Evolutionary conservation across 1,140 invertebrate species (phyloP), one percentile per base, ranked within the genome.

Genomic region (Caenorhabditis brenneri): DNA sequence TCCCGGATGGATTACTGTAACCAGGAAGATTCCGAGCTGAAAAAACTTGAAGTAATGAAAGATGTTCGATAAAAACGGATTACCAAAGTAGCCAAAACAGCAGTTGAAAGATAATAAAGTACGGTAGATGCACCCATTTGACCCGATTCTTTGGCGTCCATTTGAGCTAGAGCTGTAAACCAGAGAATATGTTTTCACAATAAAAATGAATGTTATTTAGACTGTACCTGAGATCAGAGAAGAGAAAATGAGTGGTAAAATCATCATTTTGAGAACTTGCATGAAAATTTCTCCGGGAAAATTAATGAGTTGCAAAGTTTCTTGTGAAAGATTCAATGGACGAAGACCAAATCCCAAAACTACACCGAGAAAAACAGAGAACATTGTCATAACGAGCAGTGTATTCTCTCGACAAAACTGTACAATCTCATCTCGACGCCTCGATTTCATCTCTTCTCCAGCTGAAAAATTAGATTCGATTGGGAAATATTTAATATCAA

Each of bases 101-200:
- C 92, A 0, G 92, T 92, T 0, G 83, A 86, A 48, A 92, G 90
- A 87, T 92, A 92, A 86, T 92, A 92, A 15, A 91, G 49, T 9
- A 92, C 87, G 3, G 92, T 91, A 48, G 90, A 87, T 16, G 89
- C 53, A 9, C 92, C 92, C 89, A 92, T 92, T 74, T 89, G 89
- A 9, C 92, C 88, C 6, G 85, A 84, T 81, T 87, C 85, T 39
- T 84, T 87, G 7, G 86, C 86, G 51, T 87, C 86, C 86, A 87
- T 84, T 82, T 87, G 86, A 82, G 86, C 85, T 49, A 88, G 79
- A 36, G 86, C 87, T 88, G 65, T 51, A 87, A 27, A 58, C 10
- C n/a, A n/a, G n/a, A n/a, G n/a, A 55, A 33, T 42, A 49, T 33
- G 2, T 36, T 0, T 15, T 69, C 24, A 10, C 51, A 78, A 42